A percentile compares a stretch with the other conserved stretches of the same genome.
These are phyloP conservation scores for Bergia sp. DNA, from an alignment of 92 coral and sea anemone species.

Conservation along the genomic window DNA sequence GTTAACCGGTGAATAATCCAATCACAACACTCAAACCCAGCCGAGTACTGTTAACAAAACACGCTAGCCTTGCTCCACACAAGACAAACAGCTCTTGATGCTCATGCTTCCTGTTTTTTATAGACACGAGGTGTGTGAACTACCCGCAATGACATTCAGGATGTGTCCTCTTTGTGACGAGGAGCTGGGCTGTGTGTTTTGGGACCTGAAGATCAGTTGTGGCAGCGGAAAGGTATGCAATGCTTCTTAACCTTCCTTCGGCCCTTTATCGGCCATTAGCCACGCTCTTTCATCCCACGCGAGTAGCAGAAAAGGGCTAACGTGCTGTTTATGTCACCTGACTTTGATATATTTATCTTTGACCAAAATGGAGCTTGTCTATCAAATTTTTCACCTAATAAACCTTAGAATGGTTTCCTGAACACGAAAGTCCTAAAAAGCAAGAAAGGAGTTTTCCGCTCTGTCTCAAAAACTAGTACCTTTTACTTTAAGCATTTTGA, in stretches of 20 bases:
- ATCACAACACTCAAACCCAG: too few species aligned
- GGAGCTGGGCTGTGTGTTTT: constrained; percentile 70
- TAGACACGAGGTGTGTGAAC: constrained; percentile 76
- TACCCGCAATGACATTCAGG: constrained; percentile 69
- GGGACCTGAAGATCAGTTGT: constrained; percentile 85
- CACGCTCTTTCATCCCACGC: neutral
- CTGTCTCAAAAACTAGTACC: too few species aligned
- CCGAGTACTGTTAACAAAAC: too few species aligned
- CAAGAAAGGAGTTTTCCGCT: too few species aligned
- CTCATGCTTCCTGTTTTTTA: neutral
- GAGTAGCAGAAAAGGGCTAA: neutral
- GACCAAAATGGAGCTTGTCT: too few species aligned
- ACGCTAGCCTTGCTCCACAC: neutral
- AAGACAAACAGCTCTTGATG: neutral
- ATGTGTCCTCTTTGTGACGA: constrained; percentile 92
- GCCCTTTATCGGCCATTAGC: neutral
- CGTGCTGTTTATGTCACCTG: too few species aligned
- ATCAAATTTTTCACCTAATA: too few species aligned
- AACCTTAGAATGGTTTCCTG: too few species aligned
- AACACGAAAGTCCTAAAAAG: too few species aligned
- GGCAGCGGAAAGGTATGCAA: constrained; percentile 74
- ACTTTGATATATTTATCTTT: too few species aligned
- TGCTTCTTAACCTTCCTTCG: neutral
- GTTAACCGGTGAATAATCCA: neutral
- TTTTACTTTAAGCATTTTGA: too few species aligned